A percentile compares a stretch with the other conserved stretches of the same genome.
Conservation (phyloP, 2,113 vertebrate genomes). For the Siniperca chuatsi region DNA sequence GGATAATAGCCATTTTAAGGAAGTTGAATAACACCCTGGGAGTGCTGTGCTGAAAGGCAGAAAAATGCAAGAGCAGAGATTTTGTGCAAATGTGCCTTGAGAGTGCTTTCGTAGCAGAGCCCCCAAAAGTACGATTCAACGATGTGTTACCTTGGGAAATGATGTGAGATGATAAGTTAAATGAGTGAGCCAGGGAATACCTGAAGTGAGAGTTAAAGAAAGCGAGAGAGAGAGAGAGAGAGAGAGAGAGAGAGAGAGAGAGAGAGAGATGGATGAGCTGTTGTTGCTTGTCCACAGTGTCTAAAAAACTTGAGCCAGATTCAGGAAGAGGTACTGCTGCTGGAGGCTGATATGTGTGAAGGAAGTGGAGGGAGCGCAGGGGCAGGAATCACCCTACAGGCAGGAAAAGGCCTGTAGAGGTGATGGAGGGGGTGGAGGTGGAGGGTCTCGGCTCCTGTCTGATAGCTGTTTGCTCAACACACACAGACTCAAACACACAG, state of each 20-base stretch:
- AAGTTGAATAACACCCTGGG: conserved; percentile 66
- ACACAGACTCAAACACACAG: conserved; percentile 49
- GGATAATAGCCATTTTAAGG: conserved; percentile 59
- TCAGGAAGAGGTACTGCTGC: conserved; percentile 81
- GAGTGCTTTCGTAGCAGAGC: background rate
- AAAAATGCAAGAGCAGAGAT: conserved; percentile 39
- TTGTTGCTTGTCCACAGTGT: conserved; percentile 65
- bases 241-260: background rate
- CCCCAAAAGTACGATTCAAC: background rate
- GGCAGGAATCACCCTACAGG: conserved; percentile 79
- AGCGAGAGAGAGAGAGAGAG: conserved; percentile 13
- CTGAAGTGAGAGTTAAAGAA: conserved; percentile 24
- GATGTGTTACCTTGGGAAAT: conserved; percentile 19
- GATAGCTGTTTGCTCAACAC: conserved; percentile 66
- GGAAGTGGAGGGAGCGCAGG: conserved; percentile 77
- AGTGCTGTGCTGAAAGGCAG: conserved; percentile 47
- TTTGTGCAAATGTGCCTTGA: conserved; percentile 31
- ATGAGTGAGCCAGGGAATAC: background rate
- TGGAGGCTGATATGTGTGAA: conserved; percentile 81
- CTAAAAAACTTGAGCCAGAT: conserved; percentile 70
- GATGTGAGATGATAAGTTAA: conserved; percentile 16
- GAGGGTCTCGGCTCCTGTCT: conserved; percentile 74
- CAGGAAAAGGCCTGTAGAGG: conserved; percentile 81
- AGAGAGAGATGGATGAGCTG: conserved; percentile 64
- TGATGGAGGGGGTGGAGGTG: conserved; percentile 67